These are phyloP conservation scores for Scaptodrosophila lebanonensis DNA, from an alignment of 1,140 invertebrate species.

Conservation along the genomic window DNA sequence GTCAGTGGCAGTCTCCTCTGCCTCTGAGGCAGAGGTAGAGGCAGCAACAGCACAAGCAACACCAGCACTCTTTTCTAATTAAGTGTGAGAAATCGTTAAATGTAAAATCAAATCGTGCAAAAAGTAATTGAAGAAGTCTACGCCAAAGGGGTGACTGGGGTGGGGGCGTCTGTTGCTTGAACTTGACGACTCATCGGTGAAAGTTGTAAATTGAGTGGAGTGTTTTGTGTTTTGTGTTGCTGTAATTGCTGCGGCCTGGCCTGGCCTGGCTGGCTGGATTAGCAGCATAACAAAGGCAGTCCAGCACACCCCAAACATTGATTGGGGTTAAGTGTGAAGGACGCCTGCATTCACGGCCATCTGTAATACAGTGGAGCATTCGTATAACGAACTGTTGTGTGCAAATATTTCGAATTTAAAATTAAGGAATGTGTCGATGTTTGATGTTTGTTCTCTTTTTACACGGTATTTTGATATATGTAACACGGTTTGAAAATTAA, in stretches of 20 bases:
- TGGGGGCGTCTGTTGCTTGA: conserved; percentile 12
- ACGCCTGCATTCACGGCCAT: neutral
- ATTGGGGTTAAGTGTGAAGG: conserved; percentile 16
- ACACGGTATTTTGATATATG: too few relatives aligned
- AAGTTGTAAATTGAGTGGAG: conserved; percentile 58
- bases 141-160: neutral
- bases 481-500: too few relatives aligned
- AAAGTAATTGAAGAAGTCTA: conserved; percentile 64
- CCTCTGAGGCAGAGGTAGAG: too few relatives aligned
- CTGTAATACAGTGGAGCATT: too few relatives aligned
- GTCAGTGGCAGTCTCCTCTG: conserved; percentile 26
- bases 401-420: too few relatives aligned
- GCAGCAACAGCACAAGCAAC: too few relatives aligned
- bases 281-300: conserved; percentile 52
- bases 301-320: neutral
- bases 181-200: conserved; percentile 22
- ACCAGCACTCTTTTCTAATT: conserved; percentile 76
- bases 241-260: conserved; percentile 41
- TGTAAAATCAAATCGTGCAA: conserved; percentile 77
- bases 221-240: conserved; percentile 23
- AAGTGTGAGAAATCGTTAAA: conserved; percentile 77
- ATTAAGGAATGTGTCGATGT: too few relatives aligned
- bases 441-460: too few relatives aligned
- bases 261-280: conserved; percentile 59
- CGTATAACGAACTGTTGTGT: too few relatives aligned